Percentiles rank a stretch among this genome's conserved stretches.
These are phyloP conservation scores for Cheilosia soror DNA, from an alignment of 2,888 invertebrate species.

Conservation along the genomic window DNA sequence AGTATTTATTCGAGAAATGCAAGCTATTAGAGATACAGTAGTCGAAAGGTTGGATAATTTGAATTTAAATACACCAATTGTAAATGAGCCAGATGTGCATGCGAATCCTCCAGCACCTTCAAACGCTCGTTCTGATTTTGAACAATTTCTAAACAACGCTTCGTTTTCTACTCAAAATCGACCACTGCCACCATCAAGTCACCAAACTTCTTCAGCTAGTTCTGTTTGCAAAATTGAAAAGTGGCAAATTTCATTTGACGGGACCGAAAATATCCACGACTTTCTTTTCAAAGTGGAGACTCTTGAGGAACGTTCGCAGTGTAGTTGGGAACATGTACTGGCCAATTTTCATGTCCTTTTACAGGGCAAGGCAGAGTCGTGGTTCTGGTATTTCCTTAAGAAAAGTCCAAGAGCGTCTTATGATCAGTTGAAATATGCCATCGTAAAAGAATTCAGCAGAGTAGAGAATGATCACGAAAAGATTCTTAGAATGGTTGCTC, in stretches of 20 bases:
- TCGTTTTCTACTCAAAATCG: conserved; percentile 1
- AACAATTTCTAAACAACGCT: conserved; percentile 1
- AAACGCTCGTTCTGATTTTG: conserved; percentile 8
- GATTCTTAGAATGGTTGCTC: neutral
- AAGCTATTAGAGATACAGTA: neutral
- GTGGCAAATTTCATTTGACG: neutral
- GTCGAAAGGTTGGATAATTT: neutral
- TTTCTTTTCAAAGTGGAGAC: neutral
- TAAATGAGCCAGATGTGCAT: neutral
- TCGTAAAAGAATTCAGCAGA: neutral
- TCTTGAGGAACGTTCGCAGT: neutral
- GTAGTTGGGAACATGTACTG: neutral
- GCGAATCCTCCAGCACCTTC: conserved; percentile 5
- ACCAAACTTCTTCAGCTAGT: conserved; percentile 1
- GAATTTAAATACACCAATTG: neutral
- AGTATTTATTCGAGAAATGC: neutral
- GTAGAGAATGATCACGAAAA: conserved; percentile 2
- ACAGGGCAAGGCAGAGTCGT: neutral
- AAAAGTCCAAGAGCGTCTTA: neutral
- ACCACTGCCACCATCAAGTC: neutral
- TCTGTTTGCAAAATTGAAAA: neutral
- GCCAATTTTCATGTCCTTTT: conserved; percentile 5
- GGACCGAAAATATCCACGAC: neutral
- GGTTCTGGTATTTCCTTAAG: neutral
- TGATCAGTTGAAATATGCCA: neutral